Evolutionary conservation across 1,140 invertebrate genomes (phyloP).

Genomic region (Papilio glaucus): DNA sequence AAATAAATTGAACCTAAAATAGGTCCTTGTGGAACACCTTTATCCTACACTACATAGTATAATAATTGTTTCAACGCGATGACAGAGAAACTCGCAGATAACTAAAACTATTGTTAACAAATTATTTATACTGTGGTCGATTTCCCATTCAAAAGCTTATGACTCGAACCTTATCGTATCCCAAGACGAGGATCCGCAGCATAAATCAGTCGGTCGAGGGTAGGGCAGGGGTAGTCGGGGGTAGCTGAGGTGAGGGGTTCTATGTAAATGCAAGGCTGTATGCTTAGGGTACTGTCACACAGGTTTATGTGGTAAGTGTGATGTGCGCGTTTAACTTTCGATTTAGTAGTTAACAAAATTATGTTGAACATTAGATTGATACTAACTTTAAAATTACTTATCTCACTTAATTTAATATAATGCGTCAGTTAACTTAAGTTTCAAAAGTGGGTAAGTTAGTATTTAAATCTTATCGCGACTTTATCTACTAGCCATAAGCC

Average conservation of each 20-base stretch:
- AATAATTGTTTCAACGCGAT: background rate
- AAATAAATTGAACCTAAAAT: background rate
- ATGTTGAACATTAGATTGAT: too few species aligned
- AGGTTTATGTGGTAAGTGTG: too few species aligned
- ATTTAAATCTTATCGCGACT: too few species aligned
- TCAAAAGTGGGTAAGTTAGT: too few species aligned
- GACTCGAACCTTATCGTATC: conserved; percentile 37
- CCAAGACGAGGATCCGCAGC: conserved; percentile 48
- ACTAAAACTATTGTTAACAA: conserved; percentile 1
- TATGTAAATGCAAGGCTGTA: conserved; percentile 60
- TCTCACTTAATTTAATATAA: too few species aligned
- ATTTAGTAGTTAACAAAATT: too few species aligned
- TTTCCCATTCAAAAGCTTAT: conserved; percentile 36
- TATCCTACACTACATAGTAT: background rate
- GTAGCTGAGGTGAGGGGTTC: conserved; percentile 44
- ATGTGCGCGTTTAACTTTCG: too few species aligned
- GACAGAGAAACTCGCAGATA: background rate
- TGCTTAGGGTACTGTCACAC: conserved; percentile 39
- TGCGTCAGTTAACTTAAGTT: too few species aligned
- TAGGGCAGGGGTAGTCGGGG: conserved; percentile 42
- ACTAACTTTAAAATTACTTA: too few species aligned
- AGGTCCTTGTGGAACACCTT: background rate
- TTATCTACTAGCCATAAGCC: too few species aligned
- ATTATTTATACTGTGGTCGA: conserved; percentile 13
- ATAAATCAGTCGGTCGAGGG: conserved; percentile 62